These are phyloP conservation scores for Nibea albiflora DNA, from an alignment of 2,113 vertebrate species.

Conservation along the genomic window DNA sequence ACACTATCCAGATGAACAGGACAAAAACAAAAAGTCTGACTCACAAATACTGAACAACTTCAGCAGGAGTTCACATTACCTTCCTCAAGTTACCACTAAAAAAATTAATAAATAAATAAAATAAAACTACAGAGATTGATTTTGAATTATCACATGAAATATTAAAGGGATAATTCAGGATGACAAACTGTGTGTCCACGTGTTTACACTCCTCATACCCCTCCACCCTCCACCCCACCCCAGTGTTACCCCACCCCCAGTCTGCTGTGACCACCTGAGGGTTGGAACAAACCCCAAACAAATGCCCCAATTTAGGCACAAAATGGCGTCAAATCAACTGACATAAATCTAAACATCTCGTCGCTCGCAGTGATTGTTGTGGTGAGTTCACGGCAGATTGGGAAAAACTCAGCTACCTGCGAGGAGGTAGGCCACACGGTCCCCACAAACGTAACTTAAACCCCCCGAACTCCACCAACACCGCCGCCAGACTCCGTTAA, in stretches of 20 bases:
- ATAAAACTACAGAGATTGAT: no score
- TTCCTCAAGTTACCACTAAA: neutral
- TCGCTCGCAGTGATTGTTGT: fast-evolving
- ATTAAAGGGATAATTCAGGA: no score
- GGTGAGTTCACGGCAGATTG: neutral
- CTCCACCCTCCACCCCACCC: neutral
- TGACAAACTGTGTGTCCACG: constrained; percentile 68
- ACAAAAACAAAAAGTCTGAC: constrained; percentile 77
- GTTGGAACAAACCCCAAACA: neutral
- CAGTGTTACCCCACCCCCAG: constrained; percentile 54
- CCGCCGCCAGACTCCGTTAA: constrained; percentile 30
- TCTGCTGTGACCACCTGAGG: constrained; percentile 57
- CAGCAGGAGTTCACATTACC: constrained; percentile 15
- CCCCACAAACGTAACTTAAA: constrained; percentile 11
- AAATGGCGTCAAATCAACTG: neutral
- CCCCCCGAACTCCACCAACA: neutral
- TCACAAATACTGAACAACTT: constrained; percentile 56
- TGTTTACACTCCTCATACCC: constrained; percentile 64
- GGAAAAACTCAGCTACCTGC: constrained; percentile 12
- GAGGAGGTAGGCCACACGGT: constrained; percentile 49
- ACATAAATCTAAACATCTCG: neutral
- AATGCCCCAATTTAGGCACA: neutral
- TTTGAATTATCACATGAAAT: no score
- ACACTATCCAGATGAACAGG: constrained; percentile 74
- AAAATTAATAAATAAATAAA: no score